Evolutionary conservation across 35 echinoderm and acorn worm genomes (phyloP).

Genomic region (Anneissia japonica): DNA sequence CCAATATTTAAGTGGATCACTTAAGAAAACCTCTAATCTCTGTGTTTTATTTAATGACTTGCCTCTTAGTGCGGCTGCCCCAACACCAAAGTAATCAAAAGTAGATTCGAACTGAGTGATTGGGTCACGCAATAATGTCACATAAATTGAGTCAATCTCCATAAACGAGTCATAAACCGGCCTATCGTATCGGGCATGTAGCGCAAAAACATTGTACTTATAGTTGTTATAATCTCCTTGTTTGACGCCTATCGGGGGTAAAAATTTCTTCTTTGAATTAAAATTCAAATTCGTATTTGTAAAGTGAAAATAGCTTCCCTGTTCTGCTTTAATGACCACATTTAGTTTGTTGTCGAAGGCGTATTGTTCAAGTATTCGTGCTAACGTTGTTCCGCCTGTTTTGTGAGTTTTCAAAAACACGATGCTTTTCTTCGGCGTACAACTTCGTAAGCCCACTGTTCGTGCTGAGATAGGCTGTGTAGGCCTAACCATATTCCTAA

Average conservation of each 20-base stretch:
- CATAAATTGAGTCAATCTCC: constrained; percentile 36
- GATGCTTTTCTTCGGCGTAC: background rate
- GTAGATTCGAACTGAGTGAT: constrained; percentile 59
- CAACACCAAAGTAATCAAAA: constrained; percentile 29
- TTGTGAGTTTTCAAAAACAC: constrained; percentile 14
- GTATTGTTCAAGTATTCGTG: background rate
- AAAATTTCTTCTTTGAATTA: background rate
- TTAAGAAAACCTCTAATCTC: background rate
- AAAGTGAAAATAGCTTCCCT: background rate
- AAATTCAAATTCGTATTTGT: background rate
- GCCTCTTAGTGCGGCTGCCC: background rate
- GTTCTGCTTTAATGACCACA: background rate
- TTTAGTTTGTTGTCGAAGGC: background rate
- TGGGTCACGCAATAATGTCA: constrained; percentile 71
- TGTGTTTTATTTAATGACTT: background rate
- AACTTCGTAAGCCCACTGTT: too few relatives aligned
- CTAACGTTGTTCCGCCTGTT: background rate
- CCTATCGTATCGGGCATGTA: background rate
- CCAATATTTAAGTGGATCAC: background rate
- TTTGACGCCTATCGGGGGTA: background rate
- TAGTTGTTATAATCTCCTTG: background rate
- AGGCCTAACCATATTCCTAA: too few relatives aligned
- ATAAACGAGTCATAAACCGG: constrained; percentile 11
- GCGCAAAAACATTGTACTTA: background rate
- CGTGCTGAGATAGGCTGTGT: too few relatives aligned